Evolutionary conservation across 2,888 invertebrate genomes (phyloP).

Genomic region (Drosophila diplacantha): DNA sequence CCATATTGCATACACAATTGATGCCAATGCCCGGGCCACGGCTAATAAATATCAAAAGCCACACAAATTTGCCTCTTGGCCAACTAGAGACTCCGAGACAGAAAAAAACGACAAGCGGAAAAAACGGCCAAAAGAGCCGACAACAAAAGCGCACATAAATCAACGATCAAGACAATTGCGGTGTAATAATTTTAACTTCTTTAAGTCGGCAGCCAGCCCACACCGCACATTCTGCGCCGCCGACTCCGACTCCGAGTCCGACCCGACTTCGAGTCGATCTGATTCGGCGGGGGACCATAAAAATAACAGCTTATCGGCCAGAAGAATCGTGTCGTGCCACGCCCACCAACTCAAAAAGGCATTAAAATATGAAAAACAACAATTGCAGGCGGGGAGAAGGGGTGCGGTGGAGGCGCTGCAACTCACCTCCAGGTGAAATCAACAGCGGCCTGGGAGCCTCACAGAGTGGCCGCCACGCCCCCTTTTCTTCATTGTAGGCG

Average conservation of each 20-base stretch:
- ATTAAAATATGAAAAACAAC: conserved; percentile 69
- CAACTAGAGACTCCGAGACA: conserved; percentile 14
- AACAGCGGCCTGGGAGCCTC: conserved; percentile 52
- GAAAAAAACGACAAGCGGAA: neutral
- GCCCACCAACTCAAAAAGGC: conserved; percentile 73
- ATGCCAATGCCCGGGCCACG: conserved; percentile 29
- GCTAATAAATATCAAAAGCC: conserved; percentile 56
- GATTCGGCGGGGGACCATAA: conserved; percentile 74
- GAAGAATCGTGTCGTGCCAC: conserved; percentile 76
- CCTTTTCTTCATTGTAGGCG: conserved; percentile 45
- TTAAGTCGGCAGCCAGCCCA: conserved; percentile 66
- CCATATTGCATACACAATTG: conserved; percentile 44
- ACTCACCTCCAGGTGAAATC: conserved; percentile 67
- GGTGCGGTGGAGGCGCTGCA: neutral
- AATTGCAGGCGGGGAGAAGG: conserved; percentile 43
- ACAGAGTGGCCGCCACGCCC: conserved; percentile 47
- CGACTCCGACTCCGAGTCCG: neutral
- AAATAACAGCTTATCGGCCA: conserved; percentile 77
- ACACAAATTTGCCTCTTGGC: conserved; percentile 50
- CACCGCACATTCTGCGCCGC: conserved; percentile 36
- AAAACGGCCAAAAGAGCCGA: conserved; percentile 26
- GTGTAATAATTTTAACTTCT: conserved; percentile 70
- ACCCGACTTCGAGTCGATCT: conserved; percentile 30
- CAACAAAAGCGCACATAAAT: conserved; percentile 67
- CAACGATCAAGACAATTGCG: conserved; percentile 71